These are phyloP conservation scores for Acleris emargana DNA, from an alignment of 2,888 invertebrate species.

Conservation along the genomic window DNA sequence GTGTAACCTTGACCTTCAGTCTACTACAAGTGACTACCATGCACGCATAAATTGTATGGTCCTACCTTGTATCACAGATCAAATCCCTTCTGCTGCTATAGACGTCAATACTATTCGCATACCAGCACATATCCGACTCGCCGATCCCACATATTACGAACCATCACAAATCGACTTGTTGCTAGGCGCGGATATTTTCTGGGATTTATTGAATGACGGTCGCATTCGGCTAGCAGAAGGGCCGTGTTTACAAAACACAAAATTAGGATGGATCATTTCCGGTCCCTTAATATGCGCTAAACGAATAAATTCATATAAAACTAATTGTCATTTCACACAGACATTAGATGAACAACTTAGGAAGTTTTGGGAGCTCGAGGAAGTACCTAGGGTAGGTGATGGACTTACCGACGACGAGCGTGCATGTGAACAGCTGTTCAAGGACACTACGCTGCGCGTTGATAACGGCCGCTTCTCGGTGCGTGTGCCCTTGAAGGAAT, in stretches of 20 bases:
- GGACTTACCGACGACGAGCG: not conserved
- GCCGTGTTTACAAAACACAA: not conserved
- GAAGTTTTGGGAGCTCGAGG: conserved; percentile 1
- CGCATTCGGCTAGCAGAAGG: not conserved
- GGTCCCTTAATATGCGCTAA: not conserved
- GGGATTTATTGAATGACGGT: not conserved
- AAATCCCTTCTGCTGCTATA: not conserved
- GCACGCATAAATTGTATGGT: not conserved
- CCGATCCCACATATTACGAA: not conserved
- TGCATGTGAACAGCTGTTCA: conserved; percentile 2
- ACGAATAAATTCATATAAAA: not conserved
- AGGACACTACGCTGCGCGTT: not conserved
- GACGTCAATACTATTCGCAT: not conserved
- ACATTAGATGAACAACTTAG: not conserved
- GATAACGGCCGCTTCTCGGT: not conserved
- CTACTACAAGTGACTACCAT: not conserved
- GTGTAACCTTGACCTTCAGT: not conserved
- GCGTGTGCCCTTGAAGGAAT: not conserved
- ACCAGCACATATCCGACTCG: not conserved
- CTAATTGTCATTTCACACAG: not conserved
- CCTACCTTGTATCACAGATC: not conserved
- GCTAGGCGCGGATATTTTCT: not conserved
- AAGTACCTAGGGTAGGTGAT: not conserved
- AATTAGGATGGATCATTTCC: not conserved
- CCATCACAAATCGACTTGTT: not conserved